phyloP scores from a whole-genome alignment of 2,797 vertebrate species.

The Enteromius thamalakanensis region DNA sequence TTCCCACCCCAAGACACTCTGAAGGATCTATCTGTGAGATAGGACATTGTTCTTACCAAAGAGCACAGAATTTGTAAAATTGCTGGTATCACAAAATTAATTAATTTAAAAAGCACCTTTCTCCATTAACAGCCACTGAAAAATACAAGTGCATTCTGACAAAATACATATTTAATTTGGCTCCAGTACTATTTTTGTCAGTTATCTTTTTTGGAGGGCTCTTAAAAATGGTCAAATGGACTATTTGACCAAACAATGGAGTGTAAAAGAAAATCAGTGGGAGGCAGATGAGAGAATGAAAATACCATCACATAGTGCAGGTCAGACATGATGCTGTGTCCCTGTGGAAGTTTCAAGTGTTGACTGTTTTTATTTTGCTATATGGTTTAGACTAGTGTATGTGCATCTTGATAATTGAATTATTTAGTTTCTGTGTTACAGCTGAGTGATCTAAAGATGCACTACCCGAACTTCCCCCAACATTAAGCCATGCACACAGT shows the following conservation, averaged over 20 bases:
- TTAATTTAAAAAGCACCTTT: not conserved
- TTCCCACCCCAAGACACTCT: too few relatives aligned
- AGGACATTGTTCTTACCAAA: not conserved
- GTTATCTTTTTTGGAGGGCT: constrained; percentile 1
- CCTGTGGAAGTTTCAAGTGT: not conserved
- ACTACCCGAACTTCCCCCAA: not conserved
- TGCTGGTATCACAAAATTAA: not conserved
- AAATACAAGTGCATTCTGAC: not conserved
- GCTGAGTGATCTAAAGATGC: not conserved
- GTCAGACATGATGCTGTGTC: not conserved
- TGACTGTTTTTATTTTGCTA: not conserved
- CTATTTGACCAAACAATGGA: constrained; percentile 4
- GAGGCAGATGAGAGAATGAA: not conserved
- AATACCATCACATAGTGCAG: not conserved
- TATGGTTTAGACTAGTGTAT: not conserved
- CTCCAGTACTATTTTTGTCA: not conserved
- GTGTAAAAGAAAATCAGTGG: not conserved
- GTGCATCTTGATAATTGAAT: constrained; percentile 5
- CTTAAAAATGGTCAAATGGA: not conserved
- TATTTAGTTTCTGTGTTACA: constrained; percentile 3
- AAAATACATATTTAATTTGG: constrained; percentile 2
- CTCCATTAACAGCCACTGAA: not conserved
- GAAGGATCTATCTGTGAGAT: too few relatives aligned
- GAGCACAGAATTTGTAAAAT: not conserved
- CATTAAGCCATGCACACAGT: not conserved